These are phyloP conservation scores for Loris lydekkerianus DNA, from an alignment of 2,797 vertebrate genomes.

Conservation along the genomic window DNA sequence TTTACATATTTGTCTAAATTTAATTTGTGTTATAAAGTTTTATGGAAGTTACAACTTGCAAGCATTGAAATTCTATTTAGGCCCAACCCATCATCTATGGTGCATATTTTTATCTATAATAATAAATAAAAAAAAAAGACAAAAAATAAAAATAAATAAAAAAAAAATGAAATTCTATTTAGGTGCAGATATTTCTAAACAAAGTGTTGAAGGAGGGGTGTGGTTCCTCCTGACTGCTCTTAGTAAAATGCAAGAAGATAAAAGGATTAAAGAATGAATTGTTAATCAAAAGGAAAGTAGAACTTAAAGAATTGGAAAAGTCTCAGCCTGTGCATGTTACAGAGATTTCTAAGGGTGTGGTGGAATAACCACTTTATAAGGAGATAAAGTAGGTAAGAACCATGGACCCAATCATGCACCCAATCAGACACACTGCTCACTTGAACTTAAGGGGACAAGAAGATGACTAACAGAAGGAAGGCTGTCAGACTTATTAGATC, in stretches of 20 bases:
- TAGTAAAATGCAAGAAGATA: not conserved
- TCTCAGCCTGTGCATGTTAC: not conserved
- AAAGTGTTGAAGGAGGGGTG: not conserved
- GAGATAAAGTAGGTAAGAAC: not conserved
- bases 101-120: too few relatives aligned
- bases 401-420: not conserved
- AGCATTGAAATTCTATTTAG: not conserved
- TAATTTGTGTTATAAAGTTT: not conserved
- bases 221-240: not conserved
- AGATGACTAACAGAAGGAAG: not conserved
- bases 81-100: too few relatives aligned
- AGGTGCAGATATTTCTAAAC: not conserved
- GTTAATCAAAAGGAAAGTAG: not conserved
- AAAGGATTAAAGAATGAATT: not conserved
- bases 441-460: not conserved
- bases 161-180: not conserved
- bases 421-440: not conserved
- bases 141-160: too few relatives aligned
- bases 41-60: not conserved
- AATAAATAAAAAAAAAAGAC: too few relatives aligned
- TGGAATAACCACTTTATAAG: not conserved
- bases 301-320: not conserved
- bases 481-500: not conserved
- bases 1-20: not conserved
- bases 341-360: not conserved